Base-by-base conservation (phyloP, 1,140 invertebrate genomes). In the Dendroctonus ponderosae region DNA sequence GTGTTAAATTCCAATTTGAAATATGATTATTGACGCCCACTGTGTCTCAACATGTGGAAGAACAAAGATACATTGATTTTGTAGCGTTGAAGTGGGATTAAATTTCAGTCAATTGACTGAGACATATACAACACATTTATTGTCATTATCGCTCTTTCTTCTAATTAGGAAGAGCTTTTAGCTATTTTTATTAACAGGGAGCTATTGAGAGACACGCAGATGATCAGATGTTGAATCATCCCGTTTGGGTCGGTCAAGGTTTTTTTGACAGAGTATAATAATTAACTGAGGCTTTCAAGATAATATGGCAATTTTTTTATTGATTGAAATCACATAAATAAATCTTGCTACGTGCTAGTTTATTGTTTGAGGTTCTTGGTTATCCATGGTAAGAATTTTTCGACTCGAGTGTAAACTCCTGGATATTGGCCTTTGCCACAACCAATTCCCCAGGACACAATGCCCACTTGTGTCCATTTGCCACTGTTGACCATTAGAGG, bases 361-460 rank as follows among this genome's bases (percentile, higher is more conserved):
- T 38, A 63, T 67, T 80, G 82, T 71, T 86, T 86, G 12, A 85
- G 73, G 74, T 90, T 91, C 75, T 88, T 88, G 56, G 82, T 81
- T 71, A 93, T 92, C 92, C 92, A 94, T 8, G 85, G 84, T 70
- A 91, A 77, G 79, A 91, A 92, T 63, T 85, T 85, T 14, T 89
- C 86, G 12, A 93, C 87, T 74, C 90, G 82, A 4, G 75, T 87
- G 78, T 95, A 95, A 0, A 95, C 93, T 8, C 94, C 94, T 0
- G 94, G 94, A 80, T 91, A 93, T 77, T 92, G 88, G 26, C 89
- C 89, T 81, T 94, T 90, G 6, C 93, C 94, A 76, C 94, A 97
- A 38, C 93, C 93, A 72, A 94, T 93, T 37, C 96, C 96, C 91
- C 92, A 97, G 11, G 92, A 94, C 0, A 96, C 93, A 9, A 97